Evolutionary conservation across 2,888 invertebrate species (phyloP), one percentile per base, ranked within the genome.

Genomic region (Zhengitettix transpicula): DNA sequence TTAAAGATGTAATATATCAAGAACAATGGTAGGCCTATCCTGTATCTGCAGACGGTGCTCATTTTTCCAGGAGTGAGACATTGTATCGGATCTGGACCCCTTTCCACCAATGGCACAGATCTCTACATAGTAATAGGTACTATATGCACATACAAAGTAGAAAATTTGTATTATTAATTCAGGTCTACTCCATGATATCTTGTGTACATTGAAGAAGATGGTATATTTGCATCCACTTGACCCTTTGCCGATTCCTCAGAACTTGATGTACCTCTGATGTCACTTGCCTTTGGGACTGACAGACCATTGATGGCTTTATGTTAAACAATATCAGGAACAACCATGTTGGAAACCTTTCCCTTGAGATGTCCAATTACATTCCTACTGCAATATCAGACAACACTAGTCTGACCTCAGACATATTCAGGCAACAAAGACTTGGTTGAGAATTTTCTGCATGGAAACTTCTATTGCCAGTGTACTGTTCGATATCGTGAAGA

Each of bases 71-170:
- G 68, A 93, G 90, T 1, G 92, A 92, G 61, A 97, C 77, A 75
- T 97, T 97, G 75, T 93, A 96, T 52, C 89, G 80, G 67, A 98
- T 95, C 74, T 97, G 95, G 81, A 96, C 89, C 1, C 97, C 97
- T 70, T 95, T 96, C 52, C 92, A 88, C 95, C 97, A 98, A 75
- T 95, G 92, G 74, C 98, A 99, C 69, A 98, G 82, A 71, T 98
- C 98, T 68, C 94, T 93, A 44, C 97, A 82, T 62, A 98, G 77
- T 64, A 99, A 80, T 59, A 99, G 77, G 74, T 96, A 28, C 96
- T 89, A 68, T 87, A 87, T 11, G 97, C 91, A 74, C 95, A 95
- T 69, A 98, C 86, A 74, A 88, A 95, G 76, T 95, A 96, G 75
- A 92, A 90, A 1, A 95, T 82, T 73, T 88, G 89, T 44, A 85